Evolutionary conservation across 2,888 invertebrate species (phyloP), one percentile per base, ranked within the genome.

Genomic region (Digitonthophagus gazella): DNA sequence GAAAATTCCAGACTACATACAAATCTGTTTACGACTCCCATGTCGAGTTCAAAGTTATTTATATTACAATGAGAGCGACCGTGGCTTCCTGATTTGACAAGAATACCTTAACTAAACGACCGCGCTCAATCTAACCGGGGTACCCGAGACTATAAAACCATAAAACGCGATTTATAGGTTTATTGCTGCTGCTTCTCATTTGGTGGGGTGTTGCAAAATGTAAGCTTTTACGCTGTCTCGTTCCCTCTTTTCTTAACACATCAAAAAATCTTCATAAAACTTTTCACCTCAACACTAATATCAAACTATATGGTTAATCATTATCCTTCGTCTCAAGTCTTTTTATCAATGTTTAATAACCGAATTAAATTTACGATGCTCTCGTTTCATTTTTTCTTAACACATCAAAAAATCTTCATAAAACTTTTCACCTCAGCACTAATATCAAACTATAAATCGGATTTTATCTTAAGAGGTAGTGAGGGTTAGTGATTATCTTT

Each of bases 101-200:
- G 75, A 78, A 78, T 76, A 79, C 76, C 76, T 78, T 76, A 75
- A 76, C 76, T 75, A 77, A 78, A 58, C 70, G 70, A 65, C 71
- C 61, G 6, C 61, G 20, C 61, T 61, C 61, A 61, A 61, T 61
- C 61, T 61, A 61, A n/a, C 18, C 20, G 19, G 18, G n/a, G 61
- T 20, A 20, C 20, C 61, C 19, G 19, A 61, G 78, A 80, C 80
- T 78, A 79, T 82, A 82, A 82, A 82, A 78, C 80, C 78, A 81
- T 81, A 81, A 81, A 81, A 80, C 77, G 78, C 79, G 80, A 80
- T 81, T 81, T 80, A 81, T 80, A 78, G 79, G 78, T 80, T 81
- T 81, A 81, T 80, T 77, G 80, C 73, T 71, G 72, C 72, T 67
- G 75, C 78, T 75, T 71, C 75, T 76, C 76, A 76, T 76, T 76